These are phyloP conservation scores for Trichechus manatus DNA, from an alignment of 2,113 vertebrate genomes.

Conservation along the genomic window DNA sequence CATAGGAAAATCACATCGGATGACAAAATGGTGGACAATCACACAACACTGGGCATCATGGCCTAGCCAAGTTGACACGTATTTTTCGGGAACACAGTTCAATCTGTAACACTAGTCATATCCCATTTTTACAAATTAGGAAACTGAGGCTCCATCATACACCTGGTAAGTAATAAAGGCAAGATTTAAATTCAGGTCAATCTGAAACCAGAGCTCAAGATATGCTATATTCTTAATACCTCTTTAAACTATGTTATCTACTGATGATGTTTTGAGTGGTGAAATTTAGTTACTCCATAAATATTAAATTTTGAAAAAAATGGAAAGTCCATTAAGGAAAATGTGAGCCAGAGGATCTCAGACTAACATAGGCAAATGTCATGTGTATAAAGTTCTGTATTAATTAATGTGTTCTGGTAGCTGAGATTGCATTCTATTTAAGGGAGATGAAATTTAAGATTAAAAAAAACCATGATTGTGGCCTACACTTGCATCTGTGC, in stretches of 20 bases:
- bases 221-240: neutral
- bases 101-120: neutral
- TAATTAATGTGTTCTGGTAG: neutral
- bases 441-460: slow-evolving; percentile 7
- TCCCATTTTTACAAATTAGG: neutral
- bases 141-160: neutral
- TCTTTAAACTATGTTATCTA: neutral
- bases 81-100: too few species aligned
- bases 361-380: neutral
- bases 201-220: neutral
- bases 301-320: slow-evolving; percentile 9
- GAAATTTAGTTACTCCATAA: neutral
- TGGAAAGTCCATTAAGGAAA: neutral
- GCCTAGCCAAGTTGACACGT: too few species aligned
- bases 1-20: too few species aligned
- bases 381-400: neutral
- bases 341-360: neutral
- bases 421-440: neutral
- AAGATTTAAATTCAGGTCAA: slow-evolving; percentile 28
- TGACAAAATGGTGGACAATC: too few species aligned
- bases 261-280: slow-evolving; percentile 5
- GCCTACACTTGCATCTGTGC: neutral
- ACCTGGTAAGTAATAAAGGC: neutral
- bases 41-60: too few species aligned
- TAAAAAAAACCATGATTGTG: neutral